These are phyloP conservation scores for Mastomys coucha DNA, from an alignment of 2,113 vertebrate genomes.

Conservation along the genomic window DNA sequence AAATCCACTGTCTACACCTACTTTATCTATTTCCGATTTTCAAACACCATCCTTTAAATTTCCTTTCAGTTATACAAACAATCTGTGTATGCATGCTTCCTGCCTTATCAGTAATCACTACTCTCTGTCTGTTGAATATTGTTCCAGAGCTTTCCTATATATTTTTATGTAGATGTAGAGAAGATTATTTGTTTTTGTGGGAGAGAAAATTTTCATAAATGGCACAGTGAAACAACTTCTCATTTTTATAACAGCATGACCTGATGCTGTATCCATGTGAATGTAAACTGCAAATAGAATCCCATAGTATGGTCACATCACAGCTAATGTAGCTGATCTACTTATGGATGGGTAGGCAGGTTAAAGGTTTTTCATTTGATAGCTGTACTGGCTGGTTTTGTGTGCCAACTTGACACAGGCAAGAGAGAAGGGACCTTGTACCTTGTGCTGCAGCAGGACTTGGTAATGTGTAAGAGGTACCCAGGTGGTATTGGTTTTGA, in stretches of 20 bases:
- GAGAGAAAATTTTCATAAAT: neutral
- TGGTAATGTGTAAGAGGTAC: no score
- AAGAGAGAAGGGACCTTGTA: no score
- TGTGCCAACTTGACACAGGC: no score
- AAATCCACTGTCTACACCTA: neutral
- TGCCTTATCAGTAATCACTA: neutral
- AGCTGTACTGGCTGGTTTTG: no score
- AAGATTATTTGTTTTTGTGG: neutral
- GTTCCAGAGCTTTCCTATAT: neutral
- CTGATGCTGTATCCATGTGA: neutral
- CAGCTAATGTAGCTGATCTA: neutral
- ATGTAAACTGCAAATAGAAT: neutral
- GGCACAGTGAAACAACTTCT: conserved; percentile 2
- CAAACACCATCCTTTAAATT: conserved; percentile 37
- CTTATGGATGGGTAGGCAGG: neutral
- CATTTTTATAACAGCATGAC: conserved; percentile 34
- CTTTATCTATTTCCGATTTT: conserved; percentile 45
- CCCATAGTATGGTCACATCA: neutral
- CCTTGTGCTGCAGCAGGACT: no score
- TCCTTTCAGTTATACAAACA: conserved; percentile 21
- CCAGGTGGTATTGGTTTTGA: no score
- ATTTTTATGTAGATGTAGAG: neutral
- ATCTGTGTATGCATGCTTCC: conserved; percentile 13
- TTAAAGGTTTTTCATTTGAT: neutral
- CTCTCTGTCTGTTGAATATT: conserved; percentile 46